Base-by-base conservation (phyloP, 92 coral and sea anemone species). In the Porites lobata region DNA sequence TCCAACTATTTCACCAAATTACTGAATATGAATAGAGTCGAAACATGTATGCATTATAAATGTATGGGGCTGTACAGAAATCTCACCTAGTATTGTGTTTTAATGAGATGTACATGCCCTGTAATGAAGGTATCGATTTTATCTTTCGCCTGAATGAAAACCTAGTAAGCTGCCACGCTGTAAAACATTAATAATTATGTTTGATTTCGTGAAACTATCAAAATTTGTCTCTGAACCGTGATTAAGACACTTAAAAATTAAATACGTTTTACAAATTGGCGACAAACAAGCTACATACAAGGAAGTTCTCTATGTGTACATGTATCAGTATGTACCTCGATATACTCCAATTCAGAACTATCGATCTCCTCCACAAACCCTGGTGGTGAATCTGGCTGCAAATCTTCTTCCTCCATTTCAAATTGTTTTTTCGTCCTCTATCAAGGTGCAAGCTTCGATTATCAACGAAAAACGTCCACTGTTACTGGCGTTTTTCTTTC, bases 281-380 rank as follows among this genome's bases (percentile, higher is more conserved):
- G 11, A 56, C 11, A 8, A 4, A 56, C 0, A 14, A 62, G 22
- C 18, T 12, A 10, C 11, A 56, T 56, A 56, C 18, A 3, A 67
- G 72, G 47, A 9, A 21, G 9, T 21, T 67, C 9, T 10, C 29
- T 67, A 67, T 1, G 24, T 67, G 18, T n/a, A n/a, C n/a, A n/a
- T n/a, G n/a, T 20, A 22, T 21, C 17, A 1, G 32, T 6, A 15
- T 6, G 47, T 75, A 98, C 99, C 98, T 94, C 98, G 6, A 91
- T 77, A 24, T 90, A 90, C 32, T 87, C 78, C 6, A 98, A 96
- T 80, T 98, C 99, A 70, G 84, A 83, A 76, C 89, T 90, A 59
- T 93, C 90, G 43, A 98, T 98, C 86, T 98, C 98, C 75, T 94
- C 98, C 13, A 98, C 99, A 84, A 98, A 98, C 15, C 96, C 94